Conservation (phyloP, 2,888 invertebrate genomes). For the Nomada goodeniana region DNA sequence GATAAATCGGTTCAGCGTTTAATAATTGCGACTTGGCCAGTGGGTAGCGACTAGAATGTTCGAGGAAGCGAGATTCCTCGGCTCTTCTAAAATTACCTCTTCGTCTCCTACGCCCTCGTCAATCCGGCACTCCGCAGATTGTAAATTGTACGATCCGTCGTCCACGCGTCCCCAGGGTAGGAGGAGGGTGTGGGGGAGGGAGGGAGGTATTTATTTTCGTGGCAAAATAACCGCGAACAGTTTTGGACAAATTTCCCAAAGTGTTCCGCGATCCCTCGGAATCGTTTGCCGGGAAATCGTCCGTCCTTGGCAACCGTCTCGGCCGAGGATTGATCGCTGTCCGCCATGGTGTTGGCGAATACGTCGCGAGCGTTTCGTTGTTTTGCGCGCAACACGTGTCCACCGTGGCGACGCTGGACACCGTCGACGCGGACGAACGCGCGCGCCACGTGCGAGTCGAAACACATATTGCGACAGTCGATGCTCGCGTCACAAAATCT, state of each 20-base stretch:
- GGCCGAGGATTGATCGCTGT: conserved; percentile 39
- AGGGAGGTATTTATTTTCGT: background rate
- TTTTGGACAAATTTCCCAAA: conserved; percentile 5
- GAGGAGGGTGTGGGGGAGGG: no score
- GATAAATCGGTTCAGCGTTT: background rate
- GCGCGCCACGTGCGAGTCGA: conserved; percentile 6
- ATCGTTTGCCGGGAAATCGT: no score
- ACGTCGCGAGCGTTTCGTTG: conserved; percentile 36
- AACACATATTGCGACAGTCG: background rate
- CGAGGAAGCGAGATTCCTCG: conserved; percentile 6
- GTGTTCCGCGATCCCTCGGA: no score
- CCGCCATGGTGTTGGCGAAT: conserved; percentile 51
- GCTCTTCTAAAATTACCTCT: conserved; percentile 7
- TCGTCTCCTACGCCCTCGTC: background rate
- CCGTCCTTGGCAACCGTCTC: conserved; percentile 25
- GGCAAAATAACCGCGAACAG: background rate
- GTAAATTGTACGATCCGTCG: background rate
- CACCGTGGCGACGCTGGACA: background rate
- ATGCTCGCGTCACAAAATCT: conserved; percentile 47
- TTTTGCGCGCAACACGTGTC: background rate
- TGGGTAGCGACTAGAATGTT: background rate
- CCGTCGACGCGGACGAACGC: no score
- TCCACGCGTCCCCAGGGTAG: no score
- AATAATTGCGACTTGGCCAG: background rate
- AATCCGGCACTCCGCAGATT: background rate